Percentiles rank a stretch among this genome's conserved stretches.
Evolutionary conservation across 2,888 invertebrate species (phyloP).

Genomic region (Cataglyphis albicans): DNA sequence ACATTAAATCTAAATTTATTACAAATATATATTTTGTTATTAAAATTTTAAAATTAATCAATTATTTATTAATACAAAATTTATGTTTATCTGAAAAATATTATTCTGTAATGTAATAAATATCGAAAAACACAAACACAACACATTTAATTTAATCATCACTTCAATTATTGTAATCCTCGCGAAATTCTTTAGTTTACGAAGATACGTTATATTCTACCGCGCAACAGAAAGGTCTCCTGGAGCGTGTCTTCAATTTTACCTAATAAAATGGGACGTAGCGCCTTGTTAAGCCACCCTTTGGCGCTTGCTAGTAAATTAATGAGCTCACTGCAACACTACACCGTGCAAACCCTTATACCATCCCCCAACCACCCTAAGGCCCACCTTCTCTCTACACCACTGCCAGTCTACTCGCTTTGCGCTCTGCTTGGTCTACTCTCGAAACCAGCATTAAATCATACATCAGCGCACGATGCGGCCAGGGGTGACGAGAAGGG

Average conservation of each 20-base stretch:
- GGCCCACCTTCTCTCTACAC: conserved; percentile 58
- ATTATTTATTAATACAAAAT: background rate
- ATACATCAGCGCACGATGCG: conserved; percentile 82
- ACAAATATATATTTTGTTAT: background rate
- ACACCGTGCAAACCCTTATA: conserved; percentile 83
- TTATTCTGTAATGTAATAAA: background rate
- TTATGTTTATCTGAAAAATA: background rate
- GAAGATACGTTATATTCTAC: conserved; percentile 43
- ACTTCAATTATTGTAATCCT: background rate
- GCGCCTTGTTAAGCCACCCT: conserved; percentile 84
- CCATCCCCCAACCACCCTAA: conserved; percentile 69
- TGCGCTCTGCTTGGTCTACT: conserved; percentile 78
- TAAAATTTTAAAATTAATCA: background rate
- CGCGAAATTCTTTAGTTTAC: conserved; percentile 50
- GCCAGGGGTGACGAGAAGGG: conserved; percentile 56
- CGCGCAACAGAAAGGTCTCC: conserved; percentile 66
- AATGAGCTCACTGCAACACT: conserved; percentile 85
- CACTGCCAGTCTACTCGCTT: conserved; percentile 68
- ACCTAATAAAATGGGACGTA: conserved; percentile 82
- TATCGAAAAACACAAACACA: background rate
- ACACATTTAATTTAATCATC: background rate
- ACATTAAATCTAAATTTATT: conserved; percentile 2
- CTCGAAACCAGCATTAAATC: conserved; percentile 84
- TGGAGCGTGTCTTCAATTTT: conserved; percentile 80
- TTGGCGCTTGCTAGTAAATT: conserved; percentile 83